phyloP scores from a whole-genome alignment of 2,797 vertebrate genomes.

The Gadopsis bispinosus region DNA sequence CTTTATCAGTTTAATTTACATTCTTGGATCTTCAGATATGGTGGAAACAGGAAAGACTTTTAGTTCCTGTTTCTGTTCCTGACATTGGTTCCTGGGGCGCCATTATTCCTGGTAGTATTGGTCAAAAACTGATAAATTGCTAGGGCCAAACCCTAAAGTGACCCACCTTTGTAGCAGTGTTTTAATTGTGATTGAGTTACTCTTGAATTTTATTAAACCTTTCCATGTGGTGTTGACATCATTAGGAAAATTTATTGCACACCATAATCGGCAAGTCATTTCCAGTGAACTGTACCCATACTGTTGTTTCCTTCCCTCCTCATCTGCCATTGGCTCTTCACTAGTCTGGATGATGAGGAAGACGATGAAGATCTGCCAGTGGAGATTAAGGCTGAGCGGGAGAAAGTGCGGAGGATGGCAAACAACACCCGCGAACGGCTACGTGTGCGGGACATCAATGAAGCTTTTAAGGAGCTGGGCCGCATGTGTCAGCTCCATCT shows the following conservation, averaged over 20 bases:
- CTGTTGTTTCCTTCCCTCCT: constrained; percentile 74
- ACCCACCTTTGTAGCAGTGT: constrained; percentile 4
- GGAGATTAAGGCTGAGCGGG: constrained; percentile 98
- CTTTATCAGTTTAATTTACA: background rate
- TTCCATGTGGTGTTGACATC: background rate
- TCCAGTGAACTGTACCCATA: constrained; percentile 67
- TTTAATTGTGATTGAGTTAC: constrained; percentile 6
- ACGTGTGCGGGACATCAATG: constrained; percentile 99
- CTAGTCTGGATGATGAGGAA: constrained; percentile 77
- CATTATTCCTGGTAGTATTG: background rate
- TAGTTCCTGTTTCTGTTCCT: background rate
- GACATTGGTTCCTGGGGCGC: background rate
- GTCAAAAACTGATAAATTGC: background rate
- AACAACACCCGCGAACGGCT: constrained; percentile 97
- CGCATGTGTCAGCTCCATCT: constrained; percentile 99
- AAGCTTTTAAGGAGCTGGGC: constrained; percentile 99
- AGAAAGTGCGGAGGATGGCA: constrained; percentile 97
- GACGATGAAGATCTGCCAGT: constrained; percentile 94
- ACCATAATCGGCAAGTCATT: constrained; percentile 15
- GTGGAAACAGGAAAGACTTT: background rate
- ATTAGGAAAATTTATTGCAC: constrained; percentile 11
- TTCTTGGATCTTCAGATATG: background rate
- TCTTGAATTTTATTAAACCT: background rate
- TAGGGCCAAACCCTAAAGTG: background rate
- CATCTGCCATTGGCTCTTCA: constrained; percentile 66